Conservation (phyloP, 2,797 vertebrate genomes). For the Sternarchorhynchus goeldii region DNA sequence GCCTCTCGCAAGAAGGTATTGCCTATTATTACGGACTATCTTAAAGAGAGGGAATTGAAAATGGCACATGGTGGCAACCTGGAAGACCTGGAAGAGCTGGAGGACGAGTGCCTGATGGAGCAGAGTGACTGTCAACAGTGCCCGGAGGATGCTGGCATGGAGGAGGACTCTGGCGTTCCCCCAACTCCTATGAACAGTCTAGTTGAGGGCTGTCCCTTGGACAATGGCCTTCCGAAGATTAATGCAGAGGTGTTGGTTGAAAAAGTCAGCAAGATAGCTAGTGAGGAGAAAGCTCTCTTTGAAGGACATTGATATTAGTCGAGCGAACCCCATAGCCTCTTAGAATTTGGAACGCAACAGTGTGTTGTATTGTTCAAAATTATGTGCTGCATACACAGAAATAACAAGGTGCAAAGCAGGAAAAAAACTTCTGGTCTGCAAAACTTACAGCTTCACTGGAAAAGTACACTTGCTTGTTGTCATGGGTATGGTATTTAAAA, state of each 20-base stretch:
- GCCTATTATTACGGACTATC: slow-evolving; percentile 82
- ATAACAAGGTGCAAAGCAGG: slow-evolving; percentile 6
- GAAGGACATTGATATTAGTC: slow-evolving; percentile 45
- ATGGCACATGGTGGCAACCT: slow-evolving; percentile 44
- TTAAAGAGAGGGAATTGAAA: slow-evolving; percentile 63
- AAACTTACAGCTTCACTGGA: slow-evolving; percentile 29
- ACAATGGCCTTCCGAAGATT: slow-evolving; percentile 81
- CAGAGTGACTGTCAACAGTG: slow-evolving; percentile 42
- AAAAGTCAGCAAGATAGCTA: slow-evolving; percentile 81
- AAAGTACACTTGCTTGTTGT: slow-evolving; percentile 32
- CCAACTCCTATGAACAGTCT: slow-evolving; percentile 95
- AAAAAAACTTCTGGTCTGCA: slow-evolving; percentile 17
- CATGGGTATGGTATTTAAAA: background rate
- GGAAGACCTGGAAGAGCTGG: slow-evolving; percentile 60
- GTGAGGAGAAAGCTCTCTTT: slow-evolving; percentile 42
- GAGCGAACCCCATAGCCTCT: slow-evolving; percentile 1
- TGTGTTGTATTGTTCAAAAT: slow-evolving; percentile 15
- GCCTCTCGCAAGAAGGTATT: slow-evolving; percentile 88
- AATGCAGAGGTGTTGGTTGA: slow-evolving; percentile 82
- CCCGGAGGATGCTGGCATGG: slow-evolving; percentile 53
- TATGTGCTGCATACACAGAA: slow-evolving; percentile 14
- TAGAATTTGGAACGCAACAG: slow-evolving; percentile 27
- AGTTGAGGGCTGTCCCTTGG: slow-evolving; percentile 91
- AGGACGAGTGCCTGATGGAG: slow-evolving; percentile 47
- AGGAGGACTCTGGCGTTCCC: slow-evolving; percentile 71